Base-by-base conservation (phyloP, 2,113 vertebrate genomes). In the Micronycteris hirsuta region DNA sequence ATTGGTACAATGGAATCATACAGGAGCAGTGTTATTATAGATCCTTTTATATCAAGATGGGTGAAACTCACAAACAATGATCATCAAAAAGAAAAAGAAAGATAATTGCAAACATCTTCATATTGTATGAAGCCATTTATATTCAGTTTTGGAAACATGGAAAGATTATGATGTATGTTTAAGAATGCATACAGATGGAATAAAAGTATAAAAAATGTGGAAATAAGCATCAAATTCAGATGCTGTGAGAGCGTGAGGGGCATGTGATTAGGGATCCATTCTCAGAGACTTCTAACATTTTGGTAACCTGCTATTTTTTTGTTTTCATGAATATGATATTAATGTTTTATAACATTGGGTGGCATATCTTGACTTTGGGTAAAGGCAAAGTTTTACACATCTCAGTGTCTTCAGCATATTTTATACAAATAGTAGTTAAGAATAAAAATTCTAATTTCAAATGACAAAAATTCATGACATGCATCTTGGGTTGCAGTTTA, bases 401-500 rank as follows among this genome's bases (percentile, higher is more conserved):
- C 97, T 97, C 96, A 95, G 84, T 97, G 97, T 98, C 98, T 98
- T 95, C 97, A 96, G 96, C 97, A 98, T 98, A 98, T 98, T 98
- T 98, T 98, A 98, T 98, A 98, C 97, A 99, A 98, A 98, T 98
- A 89, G 45, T 97, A 98, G 96, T 98, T 98, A 98, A 99, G 98
- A 99, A 98, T 99, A 99, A 99, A 99, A 99, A 99, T 99, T 99
- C 98, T 99, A 99, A 99, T 99, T 99, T 99, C 98, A 98, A 98
- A 98, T 98, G 99, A 99, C 99, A 98, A 98, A 99, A 99, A 99
- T 99, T 99, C 96, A 98, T 99, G 98, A 98, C 98, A 98, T 98
- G 98, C 98, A 99, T 99, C 99, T 99, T 98, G 98, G 98, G 98
- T 98, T 99, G 98, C 98, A 99, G 99, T 99, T 99, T 99, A 99